phyloP scores from a whole-genome alignment of 2,113 vertebrate species.

The Myotis lucifugus region DNA sequence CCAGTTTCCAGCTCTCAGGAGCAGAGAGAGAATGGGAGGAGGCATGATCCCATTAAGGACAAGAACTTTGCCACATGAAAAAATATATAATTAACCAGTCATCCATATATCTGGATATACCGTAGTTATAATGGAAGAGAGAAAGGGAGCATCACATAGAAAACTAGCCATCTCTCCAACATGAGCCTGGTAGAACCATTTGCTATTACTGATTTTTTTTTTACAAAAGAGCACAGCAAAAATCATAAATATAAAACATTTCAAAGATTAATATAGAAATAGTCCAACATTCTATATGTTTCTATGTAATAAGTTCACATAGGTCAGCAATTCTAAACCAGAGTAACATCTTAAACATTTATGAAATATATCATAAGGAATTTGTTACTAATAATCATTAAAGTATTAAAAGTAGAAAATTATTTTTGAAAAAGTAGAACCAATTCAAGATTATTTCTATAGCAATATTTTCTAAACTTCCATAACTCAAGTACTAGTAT shows the following conservation, averaged over 20 bases:
- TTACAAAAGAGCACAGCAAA: background rate
- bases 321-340: background rate
- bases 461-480: background rate
- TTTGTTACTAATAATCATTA: background rate
- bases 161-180: background rate
- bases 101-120: background rate
- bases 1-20: background rate
- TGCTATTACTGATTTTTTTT: background rate
- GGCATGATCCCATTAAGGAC: background rate
- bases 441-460: background rate
- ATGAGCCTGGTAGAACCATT: background rate
- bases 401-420: constrained; percentile 5
- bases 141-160: background rate
- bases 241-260: background rate
- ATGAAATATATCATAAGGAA: background rate
- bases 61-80: background rate
- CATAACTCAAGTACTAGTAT: background rate
- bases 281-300: background rate
- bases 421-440: background rate
- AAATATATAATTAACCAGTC: background rate
- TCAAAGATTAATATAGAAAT: background rate
- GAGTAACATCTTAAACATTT: background rate
- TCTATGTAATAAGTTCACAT: background rate
- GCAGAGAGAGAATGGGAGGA: background rate
- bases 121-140: background rate